phyloP scores from a whole-genome alignment of 2,113 vertebrate species.

The Bettongia penicillata region DNA sequence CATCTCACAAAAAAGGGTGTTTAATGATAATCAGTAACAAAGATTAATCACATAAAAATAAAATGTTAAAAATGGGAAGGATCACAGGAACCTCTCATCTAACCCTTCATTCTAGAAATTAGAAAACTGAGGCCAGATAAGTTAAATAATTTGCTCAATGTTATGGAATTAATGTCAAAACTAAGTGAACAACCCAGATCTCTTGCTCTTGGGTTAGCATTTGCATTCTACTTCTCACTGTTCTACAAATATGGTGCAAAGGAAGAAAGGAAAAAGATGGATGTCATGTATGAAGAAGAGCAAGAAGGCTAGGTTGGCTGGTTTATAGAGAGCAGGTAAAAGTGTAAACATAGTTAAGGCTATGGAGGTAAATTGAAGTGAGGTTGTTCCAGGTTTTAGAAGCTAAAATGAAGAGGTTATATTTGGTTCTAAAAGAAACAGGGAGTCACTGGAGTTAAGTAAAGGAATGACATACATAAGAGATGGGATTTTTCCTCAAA shows the following conservation, averaged over 20 bases:
- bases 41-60: neutral
- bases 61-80: neutral
- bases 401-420: neutral
- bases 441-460: neutral
- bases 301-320: neutral
- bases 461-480: neutral
- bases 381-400: neutral
- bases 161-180: slow-evolving; percentile 4
- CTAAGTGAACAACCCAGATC: neutral
- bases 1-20: neutral
- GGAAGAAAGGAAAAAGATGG: neutral
- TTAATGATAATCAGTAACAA: neutral
- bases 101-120: neutral
- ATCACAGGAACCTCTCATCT: neutral
- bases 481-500: neutral
- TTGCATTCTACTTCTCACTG: too few species aligned
- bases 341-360: neutral
- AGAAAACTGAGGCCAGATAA: neutral
- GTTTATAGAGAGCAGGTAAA: neutral
- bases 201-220: too few species aligned
- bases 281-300: neutral
- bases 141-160: slow-evolving; percentile 12
- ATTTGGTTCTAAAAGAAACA: neutral
- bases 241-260: neutral
- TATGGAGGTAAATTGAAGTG: neutral